Percentiles rank a stretch among this genome's conserved stretches.
phyloP scores from a whole-genome alignment of 2,113 vertebrate species.

The Micromys minutus region DNA sequence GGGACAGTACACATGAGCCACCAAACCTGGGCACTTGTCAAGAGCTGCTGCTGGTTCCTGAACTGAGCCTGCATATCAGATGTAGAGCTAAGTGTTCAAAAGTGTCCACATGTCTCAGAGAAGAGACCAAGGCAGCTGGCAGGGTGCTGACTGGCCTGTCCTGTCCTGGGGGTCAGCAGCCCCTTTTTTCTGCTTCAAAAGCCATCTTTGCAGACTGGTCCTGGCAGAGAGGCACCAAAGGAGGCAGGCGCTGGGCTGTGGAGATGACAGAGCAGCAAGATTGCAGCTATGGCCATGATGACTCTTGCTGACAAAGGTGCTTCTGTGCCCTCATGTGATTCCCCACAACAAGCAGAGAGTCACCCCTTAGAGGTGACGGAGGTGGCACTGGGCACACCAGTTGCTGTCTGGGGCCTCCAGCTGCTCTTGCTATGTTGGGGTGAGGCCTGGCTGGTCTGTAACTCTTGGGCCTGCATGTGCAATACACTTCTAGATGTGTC shows the following conservation, averaged over 20 bases:
- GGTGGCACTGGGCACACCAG: not conserved
- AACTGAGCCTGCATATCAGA: not conserved
- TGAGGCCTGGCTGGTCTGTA: not conserved
- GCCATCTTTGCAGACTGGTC: not conserved
- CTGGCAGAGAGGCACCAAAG: not conserved
- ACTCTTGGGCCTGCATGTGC: not conserved
- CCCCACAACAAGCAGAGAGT: not conserved
- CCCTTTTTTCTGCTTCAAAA: not conserved
- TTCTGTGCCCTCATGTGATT: not conserved
- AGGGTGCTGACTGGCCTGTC: not conserved
- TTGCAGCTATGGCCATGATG: fast-evolving
- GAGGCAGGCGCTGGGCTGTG: not conserved
- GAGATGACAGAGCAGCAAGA: not conserved
- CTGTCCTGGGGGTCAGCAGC: not conserved
- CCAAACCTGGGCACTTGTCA: not conserved
- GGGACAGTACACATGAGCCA: not conserved
- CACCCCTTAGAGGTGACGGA: not conserved
- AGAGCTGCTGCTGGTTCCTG: not conserved
- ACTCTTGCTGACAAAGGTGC: not conserved
- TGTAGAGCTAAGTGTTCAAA: not conserved
- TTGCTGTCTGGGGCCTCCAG: not conserved
- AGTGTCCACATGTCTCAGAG: not conserved
- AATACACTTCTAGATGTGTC: not conserved
- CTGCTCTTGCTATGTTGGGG: not conserved
- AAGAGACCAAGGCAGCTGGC: not conserved